These are phyloP conservation scores for Drosophila bifasciata DNA, from an alignment of 1,140 invertebrate genomes.

Conservation along the genomic window DNA sequence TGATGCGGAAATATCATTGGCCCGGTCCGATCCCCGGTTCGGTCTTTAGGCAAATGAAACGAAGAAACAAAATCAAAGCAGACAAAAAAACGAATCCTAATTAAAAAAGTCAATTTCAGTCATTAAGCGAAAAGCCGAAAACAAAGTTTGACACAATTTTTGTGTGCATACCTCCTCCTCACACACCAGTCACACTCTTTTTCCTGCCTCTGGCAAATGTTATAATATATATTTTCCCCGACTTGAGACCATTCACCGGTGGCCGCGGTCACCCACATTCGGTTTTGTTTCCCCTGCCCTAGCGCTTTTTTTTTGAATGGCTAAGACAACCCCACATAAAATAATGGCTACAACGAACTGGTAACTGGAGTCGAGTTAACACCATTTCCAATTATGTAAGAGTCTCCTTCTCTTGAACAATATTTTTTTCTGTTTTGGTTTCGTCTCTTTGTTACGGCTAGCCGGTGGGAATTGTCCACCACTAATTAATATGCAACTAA, in stretches of 20 bases:
- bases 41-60: conserved; percentile 33
- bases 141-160: conserved; percentile 51
- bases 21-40: too few species aligned
- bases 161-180: not conserved
- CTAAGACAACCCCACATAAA: conserved; percentile 45
- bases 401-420: conserved; percentile 40
- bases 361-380: conserved; percentile 55
- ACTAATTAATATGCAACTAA: conserved; percentile 74
- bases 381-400: conserved; percentile 69
- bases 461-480: conserved; percentile 43
- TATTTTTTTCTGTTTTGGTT: conserved; percentile 11
- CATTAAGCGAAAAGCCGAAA: conserved; percentile 46
- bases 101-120: conserved; percentile 67
- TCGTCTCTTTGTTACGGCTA: conserved; percentile 35
- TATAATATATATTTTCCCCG: conserved; percentile 31
- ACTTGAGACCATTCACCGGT: conserved; percentile 34
- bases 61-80: conserved; percentile 13
- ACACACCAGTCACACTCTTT: not conserved
- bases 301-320: conserved; percentile 61
- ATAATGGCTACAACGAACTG: conserved; percentile 19
- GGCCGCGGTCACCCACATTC: conserved; percentile 55
- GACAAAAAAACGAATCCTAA: conserved; percentile 45
- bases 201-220: conserved; percentile 12
- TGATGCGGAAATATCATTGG: conserved; percentile 34
- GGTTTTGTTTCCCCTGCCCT: conserved; percentile 15